Evolutionary conservation across 1,140 invertebrate genomes (phyloP).

Genomic region (Nebria ingens): DNA sequence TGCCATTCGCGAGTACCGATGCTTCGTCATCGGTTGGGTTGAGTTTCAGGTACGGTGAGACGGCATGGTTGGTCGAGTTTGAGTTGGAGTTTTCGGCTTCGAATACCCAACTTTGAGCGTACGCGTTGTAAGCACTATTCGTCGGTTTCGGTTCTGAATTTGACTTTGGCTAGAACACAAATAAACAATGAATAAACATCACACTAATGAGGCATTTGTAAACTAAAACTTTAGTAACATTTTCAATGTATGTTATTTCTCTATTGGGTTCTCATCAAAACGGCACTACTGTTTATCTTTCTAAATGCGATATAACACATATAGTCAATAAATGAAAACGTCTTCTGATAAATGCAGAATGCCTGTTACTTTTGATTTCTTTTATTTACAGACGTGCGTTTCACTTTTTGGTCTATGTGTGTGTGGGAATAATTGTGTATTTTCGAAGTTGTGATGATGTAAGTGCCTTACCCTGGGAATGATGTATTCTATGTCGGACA

Average conservation of each 20-base stretch:
- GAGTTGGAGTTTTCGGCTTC: conserved; percentile 27
- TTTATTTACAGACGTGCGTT: conserved; percentile 3
- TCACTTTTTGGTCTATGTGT: neutral
- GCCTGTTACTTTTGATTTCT: neutral
- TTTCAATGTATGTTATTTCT: no score
- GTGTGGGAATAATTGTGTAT: no score
- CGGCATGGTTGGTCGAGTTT: conserved; percentile 17
- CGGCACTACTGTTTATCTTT: no score
- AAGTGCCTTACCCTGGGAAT: conserved; percentile 36
- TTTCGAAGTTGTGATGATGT: neutral
- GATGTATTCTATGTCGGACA: conserved; percentile 40
- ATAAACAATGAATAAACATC: neutral
- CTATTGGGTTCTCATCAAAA: no score
- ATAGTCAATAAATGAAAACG: no score
- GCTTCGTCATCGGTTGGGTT: conserved; percentile 20
- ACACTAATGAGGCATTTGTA: no score
- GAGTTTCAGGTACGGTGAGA: conserved; percentile 27
- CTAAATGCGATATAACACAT: no score
- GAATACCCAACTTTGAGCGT: conserved; percentile 40
- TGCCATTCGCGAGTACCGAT: conserved; percentile 15
- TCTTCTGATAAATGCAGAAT: no score
- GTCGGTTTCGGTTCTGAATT: conserved; percentile 22
- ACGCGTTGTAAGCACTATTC: conserved; percentile 29
- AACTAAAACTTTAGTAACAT: conserved; percentile 7
- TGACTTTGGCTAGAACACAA: conserved; percentile 28